phyloP scores from a whole-genome alignment of 2,888 invertebrate genomes.

The Lordiphosa andalusiaca region DNA sequence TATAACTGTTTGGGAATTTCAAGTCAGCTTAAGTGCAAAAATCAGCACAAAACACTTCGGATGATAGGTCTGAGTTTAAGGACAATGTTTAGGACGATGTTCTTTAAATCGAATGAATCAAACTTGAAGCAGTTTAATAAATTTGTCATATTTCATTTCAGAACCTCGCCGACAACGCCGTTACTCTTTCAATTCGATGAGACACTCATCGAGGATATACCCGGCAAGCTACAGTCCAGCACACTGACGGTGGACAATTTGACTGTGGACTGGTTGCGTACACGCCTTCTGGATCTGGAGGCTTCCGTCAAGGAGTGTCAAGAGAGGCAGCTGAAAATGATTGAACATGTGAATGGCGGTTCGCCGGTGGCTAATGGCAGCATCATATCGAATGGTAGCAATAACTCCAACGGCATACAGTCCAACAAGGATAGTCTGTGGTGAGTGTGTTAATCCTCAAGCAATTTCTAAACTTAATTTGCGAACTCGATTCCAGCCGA shows the following conservation, averaged over 20 bases:
- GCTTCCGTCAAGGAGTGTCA: slow-evolving; percentile 89
- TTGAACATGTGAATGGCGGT: slow-evolving; percentile 80
- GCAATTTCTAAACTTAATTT: neutral
- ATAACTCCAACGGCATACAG: slow-evolving; percentile 80
- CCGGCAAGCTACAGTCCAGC: slow-evolving; percentile 92
- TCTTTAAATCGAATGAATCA: too few relatives aligned
- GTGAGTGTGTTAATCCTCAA: slow-evolving; percentile 45
- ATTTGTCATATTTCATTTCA: slow-evolving; percentile 74
- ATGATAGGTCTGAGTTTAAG: too few relatives aligned
- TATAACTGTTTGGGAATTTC: too few relatives aligned
- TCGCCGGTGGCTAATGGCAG: slow-evolving; percentile 82
- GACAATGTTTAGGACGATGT: too few relatives aligned
- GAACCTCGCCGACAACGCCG: slow-evolving; percentile 89
- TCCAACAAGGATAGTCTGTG: slow-evolving; percentile 79
- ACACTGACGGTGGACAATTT: slow-evolving; percentile 95
- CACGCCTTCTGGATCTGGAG: slow-evolving; percentile 89
- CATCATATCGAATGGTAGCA: slow-evolving; percentile 73
- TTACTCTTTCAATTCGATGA: slow-evolving; percentile 92
- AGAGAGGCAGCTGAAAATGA: slow-evolving; percentile 84
- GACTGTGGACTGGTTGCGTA: slow-evolving; percentile 93
- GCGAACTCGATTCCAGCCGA: slow-evolving; percentile 43
- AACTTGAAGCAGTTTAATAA: too few relatives aligned
- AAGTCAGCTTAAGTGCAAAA: too few relatives aligned
- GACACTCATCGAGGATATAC: slow-evolving; percentile 92
- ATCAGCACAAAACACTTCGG: too few relatives aligned